Conservation (phyloP, 2,888 invertebrate genomes). For the Macropis europaea region DNA sequence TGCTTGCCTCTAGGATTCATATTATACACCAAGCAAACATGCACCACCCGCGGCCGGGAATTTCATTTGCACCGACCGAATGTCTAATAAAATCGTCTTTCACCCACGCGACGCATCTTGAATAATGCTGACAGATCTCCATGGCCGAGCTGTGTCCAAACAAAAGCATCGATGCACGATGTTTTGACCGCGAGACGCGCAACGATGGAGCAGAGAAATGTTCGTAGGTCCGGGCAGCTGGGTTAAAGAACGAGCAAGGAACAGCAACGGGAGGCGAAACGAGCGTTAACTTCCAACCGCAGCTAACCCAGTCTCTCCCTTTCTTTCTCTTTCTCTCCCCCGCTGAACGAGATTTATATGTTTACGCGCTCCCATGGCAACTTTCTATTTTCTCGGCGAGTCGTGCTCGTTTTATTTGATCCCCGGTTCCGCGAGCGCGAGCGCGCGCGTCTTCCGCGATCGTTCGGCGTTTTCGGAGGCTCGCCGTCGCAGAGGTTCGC, state of each 20-base stretch:
- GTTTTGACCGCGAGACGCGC: no score
- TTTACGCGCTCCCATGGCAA: slow-evolving; percentile 77
- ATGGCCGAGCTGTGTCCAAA: no score
- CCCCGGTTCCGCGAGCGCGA: slow-evolving; percentile 30
- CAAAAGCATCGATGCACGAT: no score
- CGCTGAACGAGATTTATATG: slow-evolving; percentile 75
- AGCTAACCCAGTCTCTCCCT: slow-evolving; percentile 50
- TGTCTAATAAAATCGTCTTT: no score
- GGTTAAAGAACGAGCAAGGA: slow-evolving; percentile 26
- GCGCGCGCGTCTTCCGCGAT: slow-evolving; percentile 37
- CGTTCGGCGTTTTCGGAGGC: slow-evolving; percentile 20
- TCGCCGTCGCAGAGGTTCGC: slow-evolving; percentile 63
- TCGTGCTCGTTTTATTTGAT: slow-evolving; percentile 72
- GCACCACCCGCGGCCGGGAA: no score
- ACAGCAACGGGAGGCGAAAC: slow-evolving; percentile 47
- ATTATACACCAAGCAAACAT: no score
- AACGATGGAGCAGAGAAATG: no score
- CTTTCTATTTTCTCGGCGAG: slow-evolving; percentile 75
- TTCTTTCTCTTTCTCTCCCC: slow-evolving; percentile 19
- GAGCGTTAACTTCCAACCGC: slow-evolving; percentile 69
- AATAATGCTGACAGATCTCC: no score
- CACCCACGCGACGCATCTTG: no score
- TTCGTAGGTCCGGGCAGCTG: no score
- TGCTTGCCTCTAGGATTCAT: no score
- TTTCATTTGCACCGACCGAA: no score